These are phyloP conservation scores for Anthopleura xanthogrammica DNA, from an alignment of 92 coral and sea anemone species.

Conservation along the genomic window DNA sequence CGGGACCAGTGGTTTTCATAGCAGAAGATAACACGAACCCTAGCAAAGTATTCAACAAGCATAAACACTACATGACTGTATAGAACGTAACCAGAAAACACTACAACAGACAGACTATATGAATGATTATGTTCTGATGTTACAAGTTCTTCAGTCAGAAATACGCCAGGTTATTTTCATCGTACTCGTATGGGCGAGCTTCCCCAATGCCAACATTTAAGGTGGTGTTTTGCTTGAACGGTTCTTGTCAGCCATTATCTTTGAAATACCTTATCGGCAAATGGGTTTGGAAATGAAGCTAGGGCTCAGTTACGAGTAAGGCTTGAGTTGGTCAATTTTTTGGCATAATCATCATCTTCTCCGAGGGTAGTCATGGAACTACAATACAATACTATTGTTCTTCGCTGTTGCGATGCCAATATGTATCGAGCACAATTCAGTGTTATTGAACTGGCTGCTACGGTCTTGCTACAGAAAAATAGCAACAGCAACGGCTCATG, in stretches of 20 bases:
- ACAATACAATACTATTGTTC: too few relatives aligned
- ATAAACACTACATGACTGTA: not conserved
- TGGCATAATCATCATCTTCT: too few relatives aligned
- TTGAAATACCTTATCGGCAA: not conserved
- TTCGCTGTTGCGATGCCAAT: too few relatives aligned
- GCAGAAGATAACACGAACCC: constrained; percentile 31
- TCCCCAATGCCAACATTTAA: not conserved
- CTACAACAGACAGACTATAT: not conserved
- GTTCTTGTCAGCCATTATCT: not conserved
- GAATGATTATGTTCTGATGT: not conserved
- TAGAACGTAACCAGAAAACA: not conserved
- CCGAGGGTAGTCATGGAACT: too few relatives aligned
- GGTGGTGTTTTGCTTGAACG: not conserved
- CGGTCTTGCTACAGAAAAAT: too few relatives aligned
- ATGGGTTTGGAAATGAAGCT: too few relatives aligned
- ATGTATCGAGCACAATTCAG: too few relatives aligned
- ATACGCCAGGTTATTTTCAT: not conserved
- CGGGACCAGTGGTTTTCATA: constrained; percentile 48
- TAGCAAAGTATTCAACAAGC: not conserved
- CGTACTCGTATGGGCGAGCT: not conserved
- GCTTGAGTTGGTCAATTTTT: too few relatives aligned
- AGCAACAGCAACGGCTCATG: too few relatives aligned
- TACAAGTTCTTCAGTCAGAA: not conserved
- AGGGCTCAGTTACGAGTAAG: too few relatives aligned
- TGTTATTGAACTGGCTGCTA: too few relatives aligned